These are phyloP conservation scores for Crotophaga sulcirostris DNA, from an alignment of 2,113 vertebrate genomes.

Conservation along the genomic window DNA sequence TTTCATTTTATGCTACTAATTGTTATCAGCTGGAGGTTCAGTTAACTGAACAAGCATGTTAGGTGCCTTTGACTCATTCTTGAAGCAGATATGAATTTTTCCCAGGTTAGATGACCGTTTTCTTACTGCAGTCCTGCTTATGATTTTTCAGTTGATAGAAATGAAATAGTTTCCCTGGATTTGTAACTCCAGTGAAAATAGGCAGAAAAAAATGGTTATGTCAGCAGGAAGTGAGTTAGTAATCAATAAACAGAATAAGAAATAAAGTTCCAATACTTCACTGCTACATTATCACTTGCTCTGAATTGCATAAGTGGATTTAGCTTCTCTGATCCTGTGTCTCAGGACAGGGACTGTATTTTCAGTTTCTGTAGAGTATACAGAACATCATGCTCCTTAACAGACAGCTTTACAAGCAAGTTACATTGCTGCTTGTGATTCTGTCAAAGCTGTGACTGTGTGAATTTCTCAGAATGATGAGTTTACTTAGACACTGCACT, in stretches of 20 bases:
- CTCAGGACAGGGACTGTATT: background rate
- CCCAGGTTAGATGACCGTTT: background rate
- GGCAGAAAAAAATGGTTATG: background rate
- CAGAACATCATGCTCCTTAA: background rate
- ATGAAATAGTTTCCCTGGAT: background rate
- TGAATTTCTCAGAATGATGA: background rate
- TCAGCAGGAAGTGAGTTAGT: background rate
- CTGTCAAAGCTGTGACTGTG: background rate
- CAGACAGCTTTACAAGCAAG: conserved; percentile 23
- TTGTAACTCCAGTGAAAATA: background rate
- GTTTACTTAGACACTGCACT: background rate
- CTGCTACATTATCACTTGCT: background rate
- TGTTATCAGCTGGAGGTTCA: background rate
- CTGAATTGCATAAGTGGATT: background rate
- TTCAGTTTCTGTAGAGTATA: background rate
- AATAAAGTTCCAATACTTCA: background rate
- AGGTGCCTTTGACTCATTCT: background rate
- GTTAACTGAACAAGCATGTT: background rate
- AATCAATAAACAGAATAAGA: background rate
- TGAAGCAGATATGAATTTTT: background rate
- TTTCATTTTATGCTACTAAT: background rate
- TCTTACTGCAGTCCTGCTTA: background rate
- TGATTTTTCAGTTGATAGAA: background rate
- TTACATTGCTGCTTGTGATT: background rate
- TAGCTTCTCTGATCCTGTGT: background rate